These are phyloP conservation scores for Onthophagus sagittarius DNA, from an alignment of 2,888 invertebrate species.

Conservation along the genomic window DNA sequence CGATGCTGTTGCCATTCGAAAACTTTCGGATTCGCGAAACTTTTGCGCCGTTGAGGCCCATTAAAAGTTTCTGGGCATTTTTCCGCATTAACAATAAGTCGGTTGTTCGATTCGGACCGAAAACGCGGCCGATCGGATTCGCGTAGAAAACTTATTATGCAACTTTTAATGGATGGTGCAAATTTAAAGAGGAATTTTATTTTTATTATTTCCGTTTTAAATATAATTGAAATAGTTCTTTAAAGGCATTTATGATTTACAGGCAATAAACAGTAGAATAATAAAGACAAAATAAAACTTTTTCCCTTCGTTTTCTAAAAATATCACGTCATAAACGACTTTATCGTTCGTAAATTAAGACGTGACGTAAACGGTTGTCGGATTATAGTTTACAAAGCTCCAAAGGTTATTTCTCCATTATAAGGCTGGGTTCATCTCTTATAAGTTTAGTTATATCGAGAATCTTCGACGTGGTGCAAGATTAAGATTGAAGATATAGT, in stretches of 20 bases:
- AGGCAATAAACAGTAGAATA: neutral
- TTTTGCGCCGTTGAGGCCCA: neutral
- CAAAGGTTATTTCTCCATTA: neutral
- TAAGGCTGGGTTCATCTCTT: neutral
- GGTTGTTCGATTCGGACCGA: neutral
- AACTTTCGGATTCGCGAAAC: neutral
- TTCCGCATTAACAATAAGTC: neutral
- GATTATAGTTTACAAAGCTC: constrained; percentile 11
- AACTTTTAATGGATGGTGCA: neutral
- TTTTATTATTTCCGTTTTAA: neutral
- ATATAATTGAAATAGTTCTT: neutral
- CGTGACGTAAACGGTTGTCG: constrained; percentile 9
- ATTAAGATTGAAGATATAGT: neutral
- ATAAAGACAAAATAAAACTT: neutral
- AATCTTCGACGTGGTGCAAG: neutral
- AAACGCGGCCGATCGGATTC: neutral
- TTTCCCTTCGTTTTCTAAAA: neutral
- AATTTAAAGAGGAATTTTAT: neutral
- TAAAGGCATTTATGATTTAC: neutral
- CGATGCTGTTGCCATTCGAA: neutral
- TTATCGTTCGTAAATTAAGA: constrained; percentile 8
- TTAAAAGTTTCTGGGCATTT: neutral
- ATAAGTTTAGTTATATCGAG: neutral
- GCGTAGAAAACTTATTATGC: neutral
- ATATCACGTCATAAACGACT: constrained; percentile 3